Conservation (phyloP, 2,888 invertebrate genomes). For the Pilophorus perplexus region DNA sequence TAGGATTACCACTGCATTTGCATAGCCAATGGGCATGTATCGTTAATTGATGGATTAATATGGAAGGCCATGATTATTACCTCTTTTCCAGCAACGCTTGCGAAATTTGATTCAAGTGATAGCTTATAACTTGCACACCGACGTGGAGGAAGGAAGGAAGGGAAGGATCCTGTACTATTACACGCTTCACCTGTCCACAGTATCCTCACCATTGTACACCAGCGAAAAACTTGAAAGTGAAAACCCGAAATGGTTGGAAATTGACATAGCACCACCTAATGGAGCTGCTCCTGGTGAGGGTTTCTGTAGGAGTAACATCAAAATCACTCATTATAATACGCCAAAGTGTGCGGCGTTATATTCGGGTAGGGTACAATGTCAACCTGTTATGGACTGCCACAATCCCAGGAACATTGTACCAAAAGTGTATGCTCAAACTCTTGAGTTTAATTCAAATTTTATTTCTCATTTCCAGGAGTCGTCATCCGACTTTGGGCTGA, state of each 20-base stretch:
- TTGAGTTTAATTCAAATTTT: too few relatives aligned
- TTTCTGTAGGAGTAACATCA: too few relatives aligned
- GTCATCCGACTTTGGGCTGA: constrained; percentile 56
- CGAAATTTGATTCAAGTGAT: constrained; percentile 75
- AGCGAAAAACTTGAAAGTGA: constrained; percentile 70
- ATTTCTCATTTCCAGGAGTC: constrained; percentile 53
- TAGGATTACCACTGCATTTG: too few relatives aligned
- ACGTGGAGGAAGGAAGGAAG: constrained; percentile 54
- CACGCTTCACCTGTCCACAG: constrained; percentile 74
- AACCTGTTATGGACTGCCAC: too few relatives aligned
- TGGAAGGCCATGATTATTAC: too few relatives aligned
- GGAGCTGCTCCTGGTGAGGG: constrained; percentile 50
- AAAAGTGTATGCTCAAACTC: too few relatives aligned
- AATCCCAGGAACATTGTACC: too few relatives aligned
- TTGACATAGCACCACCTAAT: constrained; percentile 56
- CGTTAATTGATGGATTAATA: too few relatives aligned
- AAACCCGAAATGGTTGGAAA: constrained; percentile 78
- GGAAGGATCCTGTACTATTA: constrained; percentile 60
- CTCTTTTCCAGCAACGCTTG: constrained; percentile 63
- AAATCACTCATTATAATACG: too few relatives aligned
- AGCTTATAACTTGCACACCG: constrained; percentile 59
- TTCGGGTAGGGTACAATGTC: too few relatives aligned
- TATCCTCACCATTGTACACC: constrained; percentile 80
- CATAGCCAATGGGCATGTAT: too few relatives aligned
- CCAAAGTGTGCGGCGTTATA: too few relatives aligned